Percentiles rank a stretch among this genome's conserved stretches.
phyloP scores from a whole-genome alignment of 2,113 vertebrate species.

The Sylvilagus bachmani region DNA sequence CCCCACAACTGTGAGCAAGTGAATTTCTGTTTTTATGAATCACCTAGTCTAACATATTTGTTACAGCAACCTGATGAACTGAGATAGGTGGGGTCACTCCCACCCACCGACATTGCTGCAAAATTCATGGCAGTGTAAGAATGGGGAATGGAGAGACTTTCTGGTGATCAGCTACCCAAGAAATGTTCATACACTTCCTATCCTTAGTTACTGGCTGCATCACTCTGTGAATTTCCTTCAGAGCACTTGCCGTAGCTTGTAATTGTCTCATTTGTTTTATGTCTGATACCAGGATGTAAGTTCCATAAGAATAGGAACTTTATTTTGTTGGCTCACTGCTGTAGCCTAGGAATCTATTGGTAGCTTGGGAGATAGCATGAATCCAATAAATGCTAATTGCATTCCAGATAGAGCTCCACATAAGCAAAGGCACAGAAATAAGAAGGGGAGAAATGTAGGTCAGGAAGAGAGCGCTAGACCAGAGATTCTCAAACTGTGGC shows the following conservation, averaged over 20 bases:
- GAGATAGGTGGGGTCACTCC: not conserved
- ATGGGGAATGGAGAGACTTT: not conserved
- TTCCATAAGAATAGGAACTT: not conserved
- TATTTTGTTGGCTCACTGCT: constrained; percentile 1
- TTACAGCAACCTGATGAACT: not conserved
- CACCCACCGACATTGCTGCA: not conserved
- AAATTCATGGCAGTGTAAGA: not conserved
- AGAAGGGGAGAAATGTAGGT: not conserved
- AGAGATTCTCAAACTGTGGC: not conserved
- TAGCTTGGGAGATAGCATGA: not conserved
- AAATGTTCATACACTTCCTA: not conserved
- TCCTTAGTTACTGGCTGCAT: not conserved
- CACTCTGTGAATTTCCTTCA: not conserved
- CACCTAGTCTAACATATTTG: not conserved
- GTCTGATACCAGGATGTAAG: not conserved
- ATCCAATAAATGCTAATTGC: not conserved
- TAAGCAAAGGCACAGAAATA: not conserved
- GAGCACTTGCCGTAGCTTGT: not conserved
- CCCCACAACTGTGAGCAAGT: not conserved
- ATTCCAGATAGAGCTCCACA: not conserved
- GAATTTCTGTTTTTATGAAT: not conserved
- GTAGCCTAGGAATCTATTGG: not conserved
- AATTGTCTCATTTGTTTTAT: constrained; percentile 1
- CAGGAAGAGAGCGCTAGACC: constrained; percentile 4
- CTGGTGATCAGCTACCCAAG: not conserved